Conservation (phyloP, 2,888 invertebrate genomes). For the Lycophotia porphyrea region DNA sequence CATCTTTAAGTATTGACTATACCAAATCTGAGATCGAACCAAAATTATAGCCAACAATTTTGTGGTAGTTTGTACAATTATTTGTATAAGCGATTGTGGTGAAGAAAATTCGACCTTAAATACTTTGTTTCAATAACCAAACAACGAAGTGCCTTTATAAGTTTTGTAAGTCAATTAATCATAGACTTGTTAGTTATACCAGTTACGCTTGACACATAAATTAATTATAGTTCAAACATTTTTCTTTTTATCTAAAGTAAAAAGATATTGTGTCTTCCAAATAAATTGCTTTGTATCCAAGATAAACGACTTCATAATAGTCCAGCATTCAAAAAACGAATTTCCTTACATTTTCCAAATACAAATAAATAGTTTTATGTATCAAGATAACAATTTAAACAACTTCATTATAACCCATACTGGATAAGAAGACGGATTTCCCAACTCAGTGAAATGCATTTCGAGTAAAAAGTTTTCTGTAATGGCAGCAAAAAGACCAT, state of each 20-base stretch:
- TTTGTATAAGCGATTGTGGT: neutral
- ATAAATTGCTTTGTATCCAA: neutral
- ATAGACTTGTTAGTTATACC: neutral
- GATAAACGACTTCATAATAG: neutral
- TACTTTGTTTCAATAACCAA: neutral
- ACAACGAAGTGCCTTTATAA: neutral
- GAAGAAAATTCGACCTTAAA: neutral
- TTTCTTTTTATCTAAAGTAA: neutral
- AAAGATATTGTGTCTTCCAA: neutral
- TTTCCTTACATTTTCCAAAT: too few relatives aligned
- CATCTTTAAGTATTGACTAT: neutral
- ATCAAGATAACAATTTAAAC: neutral
- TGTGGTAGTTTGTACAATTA: neutral
- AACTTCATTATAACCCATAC: slow-evolving; percentile 3
- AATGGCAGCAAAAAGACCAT: slow-evolving; percentile 32
- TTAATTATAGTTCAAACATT: neutral
- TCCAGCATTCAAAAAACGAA: too few relatives aligned
- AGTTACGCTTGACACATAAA: neutral
- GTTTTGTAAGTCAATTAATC: slow-evolving; percentile 9
- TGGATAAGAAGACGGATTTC: slow-evolving; percentile 8
- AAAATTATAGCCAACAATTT: neutral
- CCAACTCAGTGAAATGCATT: slow-evolving; percentile 31
- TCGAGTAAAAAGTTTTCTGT: slow-evolving; percentile 16
- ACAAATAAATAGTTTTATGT: too few relatives aligned
- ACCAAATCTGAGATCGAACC: neutral